Conservation (phyloP, 2,113 vertebrate genomes). For the Hiodon alosoides region DNA sequence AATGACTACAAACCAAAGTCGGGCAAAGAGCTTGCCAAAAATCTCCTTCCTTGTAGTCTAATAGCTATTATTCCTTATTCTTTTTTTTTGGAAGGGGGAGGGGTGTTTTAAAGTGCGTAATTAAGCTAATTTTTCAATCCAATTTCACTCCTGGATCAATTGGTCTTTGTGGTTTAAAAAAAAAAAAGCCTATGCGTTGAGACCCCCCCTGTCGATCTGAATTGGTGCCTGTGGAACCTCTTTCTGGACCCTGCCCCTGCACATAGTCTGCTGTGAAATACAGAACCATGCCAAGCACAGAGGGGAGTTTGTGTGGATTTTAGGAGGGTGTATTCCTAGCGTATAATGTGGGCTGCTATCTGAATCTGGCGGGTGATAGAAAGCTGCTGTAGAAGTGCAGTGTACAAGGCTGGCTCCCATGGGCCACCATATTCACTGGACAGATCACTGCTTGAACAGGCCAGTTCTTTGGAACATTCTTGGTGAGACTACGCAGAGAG, state of each 20-base stretch:
- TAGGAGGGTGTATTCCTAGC: neutral
- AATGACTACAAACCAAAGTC: no score
- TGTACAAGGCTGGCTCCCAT: neutral
- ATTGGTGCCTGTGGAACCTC: conserved; percentile 1
- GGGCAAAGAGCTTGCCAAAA: no score
- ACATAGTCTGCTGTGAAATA: conserved; percentile 6
- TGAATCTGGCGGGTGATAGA: no score
- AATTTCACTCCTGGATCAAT: conserved; percentile 12
- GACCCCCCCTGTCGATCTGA: neutral
- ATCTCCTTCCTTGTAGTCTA: no score
- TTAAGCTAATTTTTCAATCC: neutral
- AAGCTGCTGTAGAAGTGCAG: neutral
- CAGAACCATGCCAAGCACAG: neutral
- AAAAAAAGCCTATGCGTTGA: neutral
- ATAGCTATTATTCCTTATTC: no score
- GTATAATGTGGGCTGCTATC: neutral
- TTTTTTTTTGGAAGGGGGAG: neutral
- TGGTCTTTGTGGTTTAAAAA: conserved; percentile 3
- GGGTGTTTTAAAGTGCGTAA: neutral
- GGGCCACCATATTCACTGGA: neutral
- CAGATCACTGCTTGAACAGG: neutral
- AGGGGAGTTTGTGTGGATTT: neutral
- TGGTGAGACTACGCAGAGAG: neutral
- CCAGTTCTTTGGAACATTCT: neutral
- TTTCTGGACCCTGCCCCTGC: neutral